A percentile compares a stretch with the other conserved stretches of the same genome.
Conservation (phyloP, 2,888 invertebrate species). For the Mechanitis mazaeus region DNA sequence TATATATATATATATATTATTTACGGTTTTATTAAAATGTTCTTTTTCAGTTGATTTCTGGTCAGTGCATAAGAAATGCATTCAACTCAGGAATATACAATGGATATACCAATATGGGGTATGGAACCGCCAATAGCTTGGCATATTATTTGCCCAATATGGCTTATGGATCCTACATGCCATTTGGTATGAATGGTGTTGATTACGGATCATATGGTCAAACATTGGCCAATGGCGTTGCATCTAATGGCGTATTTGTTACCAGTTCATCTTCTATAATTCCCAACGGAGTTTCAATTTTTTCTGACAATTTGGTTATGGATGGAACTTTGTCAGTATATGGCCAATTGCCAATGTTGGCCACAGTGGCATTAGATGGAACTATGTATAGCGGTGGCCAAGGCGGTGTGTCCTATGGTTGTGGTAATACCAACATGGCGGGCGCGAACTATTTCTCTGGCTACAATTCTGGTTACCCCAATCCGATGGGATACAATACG, state of each 20-base stretch:
- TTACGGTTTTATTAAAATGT: not conserved
- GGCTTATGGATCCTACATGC: not conserved
- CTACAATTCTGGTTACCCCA: not conserved
- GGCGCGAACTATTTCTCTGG: not conserved
- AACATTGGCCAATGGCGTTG: not conserved
- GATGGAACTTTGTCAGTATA: not conserved
- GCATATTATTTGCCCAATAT: not conserved
- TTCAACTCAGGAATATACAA: not conserved
- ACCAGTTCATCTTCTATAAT: not conserved
- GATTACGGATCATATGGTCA: not conserved
- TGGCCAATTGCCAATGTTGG: constrained; percentile 5
- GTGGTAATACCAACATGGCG: not conserved
- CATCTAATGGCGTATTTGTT: not conserved
- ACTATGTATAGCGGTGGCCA: not conserved
- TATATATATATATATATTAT: too few relatives aligned
- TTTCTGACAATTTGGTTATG: not conserved
- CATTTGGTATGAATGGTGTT: not conserved
- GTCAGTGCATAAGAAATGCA: constrained; percentile 1
- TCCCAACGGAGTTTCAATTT: not conserved
- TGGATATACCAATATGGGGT: constrained; percentile 1
- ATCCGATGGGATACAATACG: not conserved
- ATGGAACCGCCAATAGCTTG: not conserved
- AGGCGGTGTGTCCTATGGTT: not conserved
- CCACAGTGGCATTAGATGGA: constrained; percentile 3
- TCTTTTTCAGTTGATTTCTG: not conserved